Conservation (phyloP, 2,797 vertebrate genomes). For the Coluber constrictor region DNA sequence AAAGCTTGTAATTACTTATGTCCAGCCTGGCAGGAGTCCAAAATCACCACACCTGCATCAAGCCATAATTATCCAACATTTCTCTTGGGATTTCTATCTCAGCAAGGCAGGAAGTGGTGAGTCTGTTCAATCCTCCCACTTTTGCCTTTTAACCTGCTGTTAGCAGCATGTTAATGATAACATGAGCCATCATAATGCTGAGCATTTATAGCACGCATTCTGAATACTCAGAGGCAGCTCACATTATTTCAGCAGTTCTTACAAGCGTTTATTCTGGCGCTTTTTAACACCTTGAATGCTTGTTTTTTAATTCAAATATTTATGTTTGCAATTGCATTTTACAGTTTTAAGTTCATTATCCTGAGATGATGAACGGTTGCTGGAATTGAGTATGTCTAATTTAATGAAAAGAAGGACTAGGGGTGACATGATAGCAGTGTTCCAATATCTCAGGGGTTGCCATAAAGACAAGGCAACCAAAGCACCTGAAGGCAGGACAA, state of each 20-base stretch:
- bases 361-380: too few species aligned
- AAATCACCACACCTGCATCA: conserved; percentile 2
- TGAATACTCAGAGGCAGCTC: not conserved
- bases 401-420: too few species aligned
- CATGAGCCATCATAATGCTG: not conserved
- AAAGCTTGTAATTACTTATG: conserved; percentile 15
- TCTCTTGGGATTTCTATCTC: conserved; percentile 10
- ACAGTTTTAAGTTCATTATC: not conserved
- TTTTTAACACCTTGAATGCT: not conserved
- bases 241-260: not conserved
- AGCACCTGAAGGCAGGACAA: too few species aligned
- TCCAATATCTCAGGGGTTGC: too few species aligned
- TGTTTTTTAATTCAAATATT: not conserved
- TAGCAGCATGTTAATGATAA: not conserved
- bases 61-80: not conserved
- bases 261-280: not conserved
- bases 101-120: conserved; percentile 5
- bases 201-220: not conserved
- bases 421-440: too few species aligned
- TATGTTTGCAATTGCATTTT: not conserved
- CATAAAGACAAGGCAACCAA: too few species aligned
- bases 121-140: not conserved
- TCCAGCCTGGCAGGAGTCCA: not conserved
- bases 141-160: not conserved
- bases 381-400: too few species aligned